Evolutionary conservation across 2,888 invertebrate genomes (phyloP).

Genomic region (Tiliacea aurago): DNA sequence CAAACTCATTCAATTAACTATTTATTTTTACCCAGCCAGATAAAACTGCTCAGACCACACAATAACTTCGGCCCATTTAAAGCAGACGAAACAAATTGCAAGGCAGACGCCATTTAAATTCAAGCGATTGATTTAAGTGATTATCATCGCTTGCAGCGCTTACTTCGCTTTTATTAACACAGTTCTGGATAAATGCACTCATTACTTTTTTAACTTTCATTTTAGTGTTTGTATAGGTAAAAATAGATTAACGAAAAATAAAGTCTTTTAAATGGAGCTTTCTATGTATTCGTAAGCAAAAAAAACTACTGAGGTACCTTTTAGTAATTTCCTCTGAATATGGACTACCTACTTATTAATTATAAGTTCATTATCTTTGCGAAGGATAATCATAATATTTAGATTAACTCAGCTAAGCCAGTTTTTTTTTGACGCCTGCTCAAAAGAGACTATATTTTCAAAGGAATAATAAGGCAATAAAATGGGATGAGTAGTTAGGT

Average conservation of each 20-base stretch:
- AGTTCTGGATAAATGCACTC: slow-evolving; percentile 5
- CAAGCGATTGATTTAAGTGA: slow-evolving; percentile 31
- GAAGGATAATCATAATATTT: slow-evolving; percentile 15
- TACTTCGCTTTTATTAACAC: slow-evolving; percentile 13
- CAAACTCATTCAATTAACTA: neutral
- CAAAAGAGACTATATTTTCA: neutral
- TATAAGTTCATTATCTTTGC: slow-evolving; percentile 18
- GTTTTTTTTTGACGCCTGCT: slow-evolving; percentile 5
- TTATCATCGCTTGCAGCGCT: slow-evolving; percentile 15
- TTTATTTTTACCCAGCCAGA: neutral
- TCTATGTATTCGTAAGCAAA: neutral
- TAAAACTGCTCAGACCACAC: slow-evolving; percentile 22
- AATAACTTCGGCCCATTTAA: slow-evolving; percentile 20
- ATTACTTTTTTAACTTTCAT: too few species aligned
- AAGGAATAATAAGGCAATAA: neutral
- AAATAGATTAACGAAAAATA: neutral
- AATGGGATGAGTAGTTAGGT: neutral
- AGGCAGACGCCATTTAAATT: slow-evolving; percentile 24
- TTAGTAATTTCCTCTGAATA: neutral
- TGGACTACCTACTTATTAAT: neutral
- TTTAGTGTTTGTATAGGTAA: neutral
- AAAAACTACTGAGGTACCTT: neutral
- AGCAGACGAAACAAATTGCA: slow-evolving; percentile 23
- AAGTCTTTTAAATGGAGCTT: neutral
- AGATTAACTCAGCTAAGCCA: neutral